These are phyloP conservation scores for Cynopterus sphinx DNA, from an alignment of 2,797 vertebrate genomes.

Conservation along the genomic window DNA sequence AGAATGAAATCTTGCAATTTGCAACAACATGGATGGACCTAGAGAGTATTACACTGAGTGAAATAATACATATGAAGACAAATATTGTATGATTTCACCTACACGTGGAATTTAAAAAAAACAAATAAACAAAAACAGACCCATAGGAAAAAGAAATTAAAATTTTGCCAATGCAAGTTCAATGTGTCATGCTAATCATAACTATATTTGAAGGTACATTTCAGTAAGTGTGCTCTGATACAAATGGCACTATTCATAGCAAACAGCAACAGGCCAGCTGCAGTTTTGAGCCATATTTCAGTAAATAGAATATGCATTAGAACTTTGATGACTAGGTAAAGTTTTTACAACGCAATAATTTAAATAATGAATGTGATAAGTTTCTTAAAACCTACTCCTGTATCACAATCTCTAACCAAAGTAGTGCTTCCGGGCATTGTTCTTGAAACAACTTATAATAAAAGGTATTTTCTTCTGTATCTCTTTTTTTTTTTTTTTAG, in stretches of 20 bases:
- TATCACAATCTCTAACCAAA: neutral
- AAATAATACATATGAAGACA: neutral
- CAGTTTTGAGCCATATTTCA: neutral
- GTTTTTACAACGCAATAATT: neutral
- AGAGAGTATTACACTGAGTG: neutral
- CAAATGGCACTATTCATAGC: neutral
- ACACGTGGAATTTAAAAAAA: neutral
- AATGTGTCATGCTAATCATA: neutral
- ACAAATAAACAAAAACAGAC: neutral
- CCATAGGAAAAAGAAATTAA: neutral
- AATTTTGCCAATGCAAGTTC: neutral
- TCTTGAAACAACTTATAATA: slow-evolving; percentile 23
- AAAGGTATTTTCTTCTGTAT: neutral
- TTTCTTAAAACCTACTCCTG: neutral
- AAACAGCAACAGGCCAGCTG: neutral
- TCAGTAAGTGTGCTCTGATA: neutral
- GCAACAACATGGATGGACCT: neutral
- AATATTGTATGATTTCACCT: neutral
- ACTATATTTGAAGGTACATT: neutral
- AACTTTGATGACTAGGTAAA: neutral
- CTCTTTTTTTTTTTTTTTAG: neutral
- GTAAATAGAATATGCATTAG: neutral
- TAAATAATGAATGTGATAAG: neutral
- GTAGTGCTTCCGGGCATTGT: neutral
- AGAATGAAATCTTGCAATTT: neutral